A percentile compares a stretch with the other conserved stretches of the same genome.
Evolutionary conservation across 2,888 invertebrate genomes (phyloP).

Genomic region (Cremastobaeus sp.): DNA sequence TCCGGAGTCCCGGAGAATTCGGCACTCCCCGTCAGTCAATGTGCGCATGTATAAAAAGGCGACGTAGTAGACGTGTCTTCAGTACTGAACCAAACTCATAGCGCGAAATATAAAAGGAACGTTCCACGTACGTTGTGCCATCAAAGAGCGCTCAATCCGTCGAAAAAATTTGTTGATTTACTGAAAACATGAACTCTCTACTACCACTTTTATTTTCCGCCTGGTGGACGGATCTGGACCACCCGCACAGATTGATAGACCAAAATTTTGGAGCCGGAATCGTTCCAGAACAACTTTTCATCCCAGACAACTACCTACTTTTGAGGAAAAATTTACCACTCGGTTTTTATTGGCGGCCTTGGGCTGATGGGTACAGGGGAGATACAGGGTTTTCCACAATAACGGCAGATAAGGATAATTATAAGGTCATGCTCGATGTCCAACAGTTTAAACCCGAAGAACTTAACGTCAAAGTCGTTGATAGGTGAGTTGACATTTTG

Average conservation of each 20-base stretch:
- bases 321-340: conserved; percentile 2
- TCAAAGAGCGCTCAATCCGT: neutral
- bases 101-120: neutral
- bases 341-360: conserved; percentile 7
- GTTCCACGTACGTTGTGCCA: too few species aligned
- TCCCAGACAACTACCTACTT: neutral
- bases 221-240: conserved; percentile 89
- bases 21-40: neutral
- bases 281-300: neutral
- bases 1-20: neutral
- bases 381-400: conserved; percentile 85
- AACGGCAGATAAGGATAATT: conserved; percentile 87
- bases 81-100: neutral
- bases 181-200: conserved; percentile 86
- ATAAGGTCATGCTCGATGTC: conserved; percentile 81
- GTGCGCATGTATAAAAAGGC: conserved; percentile 1
- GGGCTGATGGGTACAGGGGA: conserved; percentile 80
- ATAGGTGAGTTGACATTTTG: too few species aligned
- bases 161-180: neutral
- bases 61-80: neutral
- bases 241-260: conserved; percentile 74
- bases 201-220: conserved; percentile 89
- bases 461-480: conserved; percentile 80
- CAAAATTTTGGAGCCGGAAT: conserved; percentile 22
- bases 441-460: conserved; percentile 82